Percentiles rank a stretch among this genome's conserved stretches.
Conservation (phyloP, 2,888 invertebrate species). For the Endotricha flammealis region DNA sequence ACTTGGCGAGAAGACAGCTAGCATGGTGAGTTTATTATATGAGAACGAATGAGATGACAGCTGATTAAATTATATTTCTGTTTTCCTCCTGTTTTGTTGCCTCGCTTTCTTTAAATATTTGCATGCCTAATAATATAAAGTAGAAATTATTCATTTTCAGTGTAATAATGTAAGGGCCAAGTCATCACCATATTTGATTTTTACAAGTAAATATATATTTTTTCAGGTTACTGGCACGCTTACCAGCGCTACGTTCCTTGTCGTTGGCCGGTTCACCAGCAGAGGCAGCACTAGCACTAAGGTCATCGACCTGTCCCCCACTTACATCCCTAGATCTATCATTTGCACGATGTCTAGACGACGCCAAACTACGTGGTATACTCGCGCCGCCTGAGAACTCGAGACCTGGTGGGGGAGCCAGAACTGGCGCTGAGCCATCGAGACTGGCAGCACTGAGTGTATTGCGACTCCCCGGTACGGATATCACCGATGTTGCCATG, state of each 20-base stretch:
- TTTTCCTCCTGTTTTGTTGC: no score
- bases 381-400: conserved; percentile 92
- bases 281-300: conserved; percentile 87
- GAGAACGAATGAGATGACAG: no score
- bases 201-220: background rate
- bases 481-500: conserved; percentile 92
- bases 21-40: conserved; percentile 85
- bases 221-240: conserved; percentile 83
- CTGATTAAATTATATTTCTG: no score
- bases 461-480: conserved; percentile 90
- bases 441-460: conserved; percentile 85
- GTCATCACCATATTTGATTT: no score
- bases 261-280: conserved; percentile 87
- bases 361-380: conserved; percentile 89
- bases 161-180: no score
- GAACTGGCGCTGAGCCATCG: conserved; percentile 62
- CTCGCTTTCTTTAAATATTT: no score
- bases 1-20: conserved; percentile 91
- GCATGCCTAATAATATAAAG: no score
- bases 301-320: conserved; percentile 89
- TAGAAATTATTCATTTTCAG: no score
- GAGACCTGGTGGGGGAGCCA: conserved; percentile 78
- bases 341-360: conserved; percentile 91
- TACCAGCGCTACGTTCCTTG: conserved; percentile 89
- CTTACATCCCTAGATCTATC: conserved; percentile 88